phyloP scores from a whole-genome alignment of 2,888 invertebrate genomes.

The Empis livida region DNA sequence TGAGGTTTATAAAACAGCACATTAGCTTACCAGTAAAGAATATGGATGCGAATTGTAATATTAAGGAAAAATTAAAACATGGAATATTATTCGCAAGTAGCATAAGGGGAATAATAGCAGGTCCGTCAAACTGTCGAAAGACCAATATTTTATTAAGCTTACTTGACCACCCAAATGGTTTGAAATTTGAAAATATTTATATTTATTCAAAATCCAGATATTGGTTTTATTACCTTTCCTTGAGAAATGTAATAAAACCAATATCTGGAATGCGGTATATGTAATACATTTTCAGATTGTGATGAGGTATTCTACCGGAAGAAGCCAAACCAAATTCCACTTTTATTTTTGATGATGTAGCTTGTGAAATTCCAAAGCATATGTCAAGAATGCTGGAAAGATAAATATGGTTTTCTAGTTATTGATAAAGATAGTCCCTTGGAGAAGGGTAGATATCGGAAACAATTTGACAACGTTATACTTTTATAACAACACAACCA shows the following conservation, averaged over 20 bases:
- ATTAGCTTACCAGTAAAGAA: neutral
- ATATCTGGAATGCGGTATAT: slow-evolving; percentile 9
- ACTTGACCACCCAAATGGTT: slow-evolving; percentile 19
- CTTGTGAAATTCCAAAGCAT: slow-evolving; percentile 19
- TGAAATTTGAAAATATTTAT: slow-evolving; percentile 25
- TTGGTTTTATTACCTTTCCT: slow-evolving; percentile 12
- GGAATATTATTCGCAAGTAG: slow-evolving; percentile 14
- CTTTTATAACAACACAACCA: too few relatives aligned
- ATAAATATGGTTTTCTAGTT: neutral
- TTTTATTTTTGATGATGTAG: slow-evolving; percentile 27
- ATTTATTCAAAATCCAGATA: slow-evolving; percentile 17
- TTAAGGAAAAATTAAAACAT: slow-evolving; percentile 10
- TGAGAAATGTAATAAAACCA: slow-evolving; percentile 10
- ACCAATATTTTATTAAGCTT: slow-evolving; percentile 21
- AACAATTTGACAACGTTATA: too few relatives aligned
- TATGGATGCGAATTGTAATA: neutral
- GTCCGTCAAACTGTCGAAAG: slow-evolving; percentile 23
- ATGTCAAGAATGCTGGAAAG: slow-evolving; percentile 7
- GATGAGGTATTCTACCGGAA: slow-evolving; percentile 2
- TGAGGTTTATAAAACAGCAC: neutral
- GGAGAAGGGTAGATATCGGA: too few relatives aligned
- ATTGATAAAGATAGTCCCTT: neutral
- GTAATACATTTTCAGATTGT: slow-evolving; percentile 4
- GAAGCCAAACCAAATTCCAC: slow-evolving; percentile 18
- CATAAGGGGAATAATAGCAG: slow-evolving; percentile 14